Evolutionary conservation across 1,140 invertebrate genomes (phyloP), one percentile per base, ranked within the genome.

Genomic region (Drosophila murphyi): DNA sequence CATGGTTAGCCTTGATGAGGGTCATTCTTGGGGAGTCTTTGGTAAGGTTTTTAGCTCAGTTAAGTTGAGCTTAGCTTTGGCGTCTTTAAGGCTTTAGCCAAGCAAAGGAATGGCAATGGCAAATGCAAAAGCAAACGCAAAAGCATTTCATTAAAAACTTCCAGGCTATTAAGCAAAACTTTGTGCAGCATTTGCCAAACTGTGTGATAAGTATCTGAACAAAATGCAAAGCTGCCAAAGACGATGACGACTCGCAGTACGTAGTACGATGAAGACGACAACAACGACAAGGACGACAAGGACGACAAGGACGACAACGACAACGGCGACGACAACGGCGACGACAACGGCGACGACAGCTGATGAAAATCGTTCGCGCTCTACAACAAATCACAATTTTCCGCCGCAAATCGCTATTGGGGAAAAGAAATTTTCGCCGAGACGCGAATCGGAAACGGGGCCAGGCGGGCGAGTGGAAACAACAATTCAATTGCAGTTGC

Each of bases 61-160:
- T 52, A 32, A 29, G 32, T 59, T 34, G 10, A 52, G 50, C 10
- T 34, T 31, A 8, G 48, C 48, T 51, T 59, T 1, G n/a, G 35
- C 45, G 32, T 65, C 80, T 80, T 89, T 85, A 87, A 89, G 79
- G 41, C 63, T 35, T 7, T 0, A 55, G 43, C 12, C 41, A 72
- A 60, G 50, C 56, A 64, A 64, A 37, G 48, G 56, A 70, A 77
- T 65, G 45, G 62, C 67, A 47, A 64, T 60, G 61, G 54, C 39
- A 34, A 64, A 43, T 34, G 43, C n/a, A 61, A 61, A 7, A 48
- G 43, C n/a, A 65, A 76, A 57, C 55, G 80, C 85, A 69, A 88
- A 87, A 85, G 80, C 85, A 85, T 89, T 89, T 89, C 85, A 89
- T 89, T 89, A 89, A 89, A 89, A 89, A 89, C 85, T 89, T 89